Evolutionary conservation across 1,140 invertebrate genomes (phyloP).

Genomic region (Oreohelix idahoensis): DNA sequence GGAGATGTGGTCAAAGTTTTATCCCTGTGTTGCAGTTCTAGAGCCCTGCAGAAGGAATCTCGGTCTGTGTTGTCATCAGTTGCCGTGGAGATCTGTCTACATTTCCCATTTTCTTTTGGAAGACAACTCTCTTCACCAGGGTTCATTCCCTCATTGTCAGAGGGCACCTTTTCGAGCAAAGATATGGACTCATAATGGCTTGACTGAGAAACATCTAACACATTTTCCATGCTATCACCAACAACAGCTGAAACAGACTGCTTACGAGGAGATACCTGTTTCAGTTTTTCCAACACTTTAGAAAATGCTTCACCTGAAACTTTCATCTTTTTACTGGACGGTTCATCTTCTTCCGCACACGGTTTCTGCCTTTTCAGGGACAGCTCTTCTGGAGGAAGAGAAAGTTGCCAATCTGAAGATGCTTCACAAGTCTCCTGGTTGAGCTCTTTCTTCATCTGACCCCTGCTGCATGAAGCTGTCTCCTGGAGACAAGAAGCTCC

Average conservation of each 20-base stretch:
- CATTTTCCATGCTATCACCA: background rate
- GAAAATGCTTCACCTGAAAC: background rate
- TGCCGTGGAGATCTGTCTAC: background rate
- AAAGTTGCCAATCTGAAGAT: background rate
- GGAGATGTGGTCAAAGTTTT: background rate
- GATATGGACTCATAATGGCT: background rate
- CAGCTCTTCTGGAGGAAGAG: background rate
- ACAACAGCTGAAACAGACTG: background rate
- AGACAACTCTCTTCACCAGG: background rate
- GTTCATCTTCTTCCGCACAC: background rate
- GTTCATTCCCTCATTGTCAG: background rate
- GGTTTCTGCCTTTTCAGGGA: background rate
- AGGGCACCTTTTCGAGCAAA: background rate
- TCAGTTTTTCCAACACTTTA: background rate
- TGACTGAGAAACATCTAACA: background rate
- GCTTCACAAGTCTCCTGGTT: background rate
- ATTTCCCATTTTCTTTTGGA: conserved; percentile 6
- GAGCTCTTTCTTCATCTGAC: background rate
- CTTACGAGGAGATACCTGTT: background rate
- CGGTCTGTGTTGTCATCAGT: background rate
- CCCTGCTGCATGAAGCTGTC: background rate
- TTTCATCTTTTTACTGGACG: background rate
- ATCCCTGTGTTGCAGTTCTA: conserved; percentile 19
- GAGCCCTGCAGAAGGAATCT: conserved; percentile 13
- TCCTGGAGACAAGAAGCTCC: background rate